These are phyloP conservation scores for Catharus bicknelli DNA, from an alignment of 2,113 vertebrate species.

Conservation along the genomic window DNA sequence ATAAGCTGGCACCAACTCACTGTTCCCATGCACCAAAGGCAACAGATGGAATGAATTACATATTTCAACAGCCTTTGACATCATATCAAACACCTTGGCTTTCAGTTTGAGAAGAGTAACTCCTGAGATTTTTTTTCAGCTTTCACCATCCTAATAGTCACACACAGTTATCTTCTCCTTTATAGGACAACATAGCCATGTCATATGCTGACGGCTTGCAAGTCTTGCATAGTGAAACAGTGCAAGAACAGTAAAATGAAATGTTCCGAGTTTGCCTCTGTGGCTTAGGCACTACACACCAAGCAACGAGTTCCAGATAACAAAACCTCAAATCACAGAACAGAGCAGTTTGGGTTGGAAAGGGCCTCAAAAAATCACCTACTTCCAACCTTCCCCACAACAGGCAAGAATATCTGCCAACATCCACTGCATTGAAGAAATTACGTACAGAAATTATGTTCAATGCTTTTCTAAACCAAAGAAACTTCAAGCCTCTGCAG, in stretches of 20 bases:
- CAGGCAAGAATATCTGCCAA: not conserved
- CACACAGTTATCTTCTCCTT: conserved; percentile 39
- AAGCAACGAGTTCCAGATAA: not conserved
- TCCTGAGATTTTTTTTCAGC: not conserved
- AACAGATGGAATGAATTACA: conserved; percentile 73
- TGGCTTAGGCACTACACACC: not conserved
- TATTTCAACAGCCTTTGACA: conserved; percentile 73
- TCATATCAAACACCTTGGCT: conserved; percentile 69
- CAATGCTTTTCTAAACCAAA: not conserved
- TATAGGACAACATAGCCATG: not conserved
- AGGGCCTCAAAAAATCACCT: not conserved
- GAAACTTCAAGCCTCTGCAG: not conserved
- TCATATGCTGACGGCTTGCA: conserved; percentile 37
- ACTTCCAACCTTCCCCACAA: not conserved
- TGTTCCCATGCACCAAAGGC: conserved; percentile 8
- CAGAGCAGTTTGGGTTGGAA: not conserved
- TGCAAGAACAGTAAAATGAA: not conserved
- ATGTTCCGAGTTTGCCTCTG: not conserved
- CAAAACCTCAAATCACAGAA: not conserved
- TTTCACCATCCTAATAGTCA: conserved; percentile 22
- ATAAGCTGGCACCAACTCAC: not conserved
- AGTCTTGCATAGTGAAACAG: not conserved
- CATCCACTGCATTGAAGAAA: fast-evolving
- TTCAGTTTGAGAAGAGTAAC: conserved; percentile 51
- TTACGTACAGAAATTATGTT: not conserved